These are phyloP conservation scores for Peromyscus melanophrys DNA, from an alignment of 2,797 vertebrate genomes.

Conservation along the genomic window DNA sequence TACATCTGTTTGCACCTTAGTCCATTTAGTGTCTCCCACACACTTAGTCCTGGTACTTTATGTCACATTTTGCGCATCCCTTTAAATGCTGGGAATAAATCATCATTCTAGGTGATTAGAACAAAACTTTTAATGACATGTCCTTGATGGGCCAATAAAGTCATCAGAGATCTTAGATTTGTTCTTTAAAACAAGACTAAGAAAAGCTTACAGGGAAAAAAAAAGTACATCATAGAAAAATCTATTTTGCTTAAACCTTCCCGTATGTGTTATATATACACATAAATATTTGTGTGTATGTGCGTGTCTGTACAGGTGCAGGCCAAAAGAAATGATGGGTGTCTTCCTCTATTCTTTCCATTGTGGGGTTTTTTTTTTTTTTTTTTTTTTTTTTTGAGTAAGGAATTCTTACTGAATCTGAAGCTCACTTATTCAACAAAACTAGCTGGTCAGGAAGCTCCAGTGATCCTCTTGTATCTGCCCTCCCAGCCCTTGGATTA, in stretches of 20 bases:
- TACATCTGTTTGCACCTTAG: conserved; percentile 32
- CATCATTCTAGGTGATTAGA: conserved; percentile 31
- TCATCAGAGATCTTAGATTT: conserved; percentile 31
- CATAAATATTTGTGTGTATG: not conserved
- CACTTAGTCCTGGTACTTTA: not conserved
- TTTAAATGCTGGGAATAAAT: conserved; percentile 27
- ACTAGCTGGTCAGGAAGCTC: not conserved
- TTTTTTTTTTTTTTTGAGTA: not conserved
- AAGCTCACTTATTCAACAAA: not conserved
- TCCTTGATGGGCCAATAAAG: not conserved
- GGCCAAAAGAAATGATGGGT: not conserved
- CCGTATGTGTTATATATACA: not conserved
- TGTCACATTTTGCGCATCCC: conserved; percentile 22
- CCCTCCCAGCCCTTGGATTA: not conserved
- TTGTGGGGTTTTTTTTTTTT: no score
- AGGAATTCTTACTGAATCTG: not conserved
- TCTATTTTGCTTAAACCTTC: not conserved
- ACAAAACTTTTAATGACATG: conserved; percentile 18
- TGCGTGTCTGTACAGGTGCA: not conserved
- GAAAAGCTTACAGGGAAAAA: not conserved
- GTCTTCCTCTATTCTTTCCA: not conserved
- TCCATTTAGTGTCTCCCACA: conserved; percentile 13
- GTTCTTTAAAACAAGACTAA: conserved; percentile 35
- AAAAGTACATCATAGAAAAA: conserved; percentile 21
- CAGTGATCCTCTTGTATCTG: not conserved